phyloP scores from a whole-genome alignment of 2,113 vertebrate species.

The Triplophysa dalaica region DNA sequence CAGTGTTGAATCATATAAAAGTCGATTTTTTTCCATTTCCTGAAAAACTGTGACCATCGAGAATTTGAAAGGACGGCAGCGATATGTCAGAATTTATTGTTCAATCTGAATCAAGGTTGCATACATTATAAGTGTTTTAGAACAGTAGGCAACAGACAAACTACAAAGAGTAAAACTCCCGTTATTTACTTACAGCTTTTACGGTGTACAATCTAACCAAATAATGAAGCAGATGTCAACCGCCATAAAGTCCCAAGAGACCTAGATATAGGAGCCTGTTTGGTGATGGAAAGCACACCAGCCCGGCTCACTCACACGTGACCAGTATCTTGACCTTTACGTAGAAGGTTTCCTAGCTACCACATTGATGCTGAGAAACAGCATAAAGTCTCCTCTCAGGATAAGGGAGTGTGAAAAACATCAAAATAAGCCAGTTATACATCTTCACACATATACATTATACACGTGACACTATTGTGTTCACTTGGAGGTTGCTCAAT shows the following conservation, averaged over 20 bases:
- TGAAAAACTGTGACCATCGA: too few relatives aligned
- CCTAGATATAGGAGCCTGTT: background rate
- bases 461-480: background rate
- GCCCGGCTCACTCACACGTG: conserved; percentile 8
- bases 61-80: too few relatives aligned
- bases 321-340: conserved; percentile 43
- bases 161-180: too few relatives aligned
- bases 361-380: conserved; percentile 31
- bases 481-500: background rate
- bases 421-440: background rate
- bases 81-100: too few relatives aligned
- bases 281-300: conserved; percentile 1
- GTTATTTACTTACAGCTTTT: too few relatives aligned
- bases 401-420: background rate
- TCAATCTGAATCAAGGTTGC: too few relatives aligned
- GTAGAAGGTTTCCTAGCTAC: conserved; percentile 47
- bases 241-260: background rate
- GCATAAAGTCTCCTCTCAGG: background rate
- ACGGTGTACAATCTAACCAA: background rate
- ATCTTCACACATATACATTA: background rate
- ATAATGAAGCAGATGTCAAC: background rate
- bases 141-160: too few relatives aligned
- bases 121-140: too few relatives aligned
- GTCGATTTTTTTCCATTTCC: too few relatives aligned
- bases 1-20: too few relatives aligned